Percentiles rank a stretch among this genome's conserved stretches.
Conservation (phyloP, 1,140 invertebrate genomes). For the Rhagoletis zephyria region DNA sequence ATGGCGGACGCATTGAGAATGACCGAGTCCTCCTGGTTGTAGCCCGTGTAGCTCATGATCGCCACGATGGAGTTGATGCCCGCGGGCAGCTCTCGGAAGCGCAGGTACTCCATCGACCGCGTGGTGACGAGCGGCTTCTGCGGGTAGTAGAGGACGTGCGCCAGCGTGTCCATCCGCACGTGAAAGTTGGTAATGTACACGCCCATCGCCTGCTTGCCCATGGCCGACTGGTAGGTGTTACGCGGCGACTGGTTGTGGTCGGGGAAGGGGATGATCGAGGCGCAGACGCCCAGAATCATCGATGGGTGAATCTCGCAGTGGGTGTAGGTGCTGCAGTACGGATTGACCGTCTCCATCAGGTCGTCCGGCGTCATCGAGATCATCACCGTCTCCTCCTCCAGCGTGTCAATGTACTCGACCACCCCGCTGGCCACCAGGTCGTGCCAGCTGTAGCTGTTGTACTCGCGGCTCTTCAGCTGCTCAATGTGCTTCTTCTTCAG, state of each 20-base stretch:
- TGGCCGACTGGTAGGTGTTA: conserved; percentile 99
- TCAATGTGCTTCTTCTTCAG: conserved; percentile 96
- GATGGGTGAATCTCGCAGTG: conserved; percentile 99
- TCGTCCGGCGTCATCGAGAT: conserved; percentile 98
- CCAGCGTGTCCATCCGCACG: conserved; percentile 98
- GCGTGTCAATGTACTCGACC: conserved; percentile 98
- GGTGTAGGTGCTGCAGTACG: conserved; percentile 98
- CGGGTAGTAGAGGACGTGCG: conserved; percentile 97
- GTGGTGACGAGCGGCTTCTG: conserved; percentile 99
- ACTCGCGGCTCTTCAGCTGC: conserved; percentile 95
- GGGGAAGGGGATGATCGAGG: conserved; percentile 99
- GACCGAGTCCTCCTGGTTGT: conserved; percentile 99
- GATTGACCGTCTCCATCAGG: conserved; percentile 90
- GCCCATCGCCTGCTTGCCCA: conserved; percentile 99
- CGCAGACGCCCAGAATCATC: conserved; percentile 98
- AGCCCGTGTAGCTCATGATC: conserved; percentile 98
- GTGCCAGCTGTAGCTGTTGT: conserved; percentile 97
- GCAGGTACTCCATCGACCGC: conserved; percentile 96
- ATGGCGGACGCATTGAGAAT: conserved; percentile 98
- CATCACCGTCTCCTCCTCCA: conserved; percentile 99
- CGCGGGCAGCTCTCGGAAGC: conserved; percentile 94
- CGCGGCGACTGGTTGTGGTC: conserved; percentile 99
- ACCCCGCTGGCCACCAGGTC: conserved; percentile 97
- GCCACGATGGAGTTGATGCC: conserved; percentile 99
- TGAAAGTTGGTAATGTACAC: conserved; percentile 99